Evolutionary conservation across 2,113 vertebrate genomes (phyloP), one percentile per base, ranked within the genome.

Genomic region (Motacilla tschutschensis): DNA sequence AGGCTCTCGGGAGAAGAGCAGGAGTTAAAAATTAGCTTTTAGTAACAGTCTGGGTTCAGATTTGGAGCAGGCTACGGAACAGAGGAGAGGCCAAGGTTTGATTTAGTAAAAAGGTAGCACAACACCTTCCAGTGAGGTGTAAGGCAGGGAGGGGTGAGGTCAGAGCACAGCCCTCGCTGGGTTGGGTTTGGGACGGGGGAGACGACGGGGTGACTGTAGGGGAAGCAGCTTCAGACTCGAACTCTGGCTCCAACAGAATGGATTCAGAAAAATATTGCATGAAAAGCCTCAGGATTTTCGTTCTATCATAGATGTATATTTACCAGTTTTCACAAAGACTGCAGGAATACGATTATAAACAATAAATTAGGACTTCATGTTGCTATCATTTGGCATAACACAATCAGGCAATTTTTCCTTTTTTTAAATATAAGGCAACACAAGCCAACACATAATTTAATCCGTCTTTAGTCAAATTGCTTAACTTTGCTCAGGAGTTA

Each of bases 361-460:
- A 97, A 96, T 97, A 96, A 97, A 94, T 97, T 96, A 97, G 96
- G 95, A 96, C 90, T 96, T 96, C 94, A 94, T 92, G 95, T 96
- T 95, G 95, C 96, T 97, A 96, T 96, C 95, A 97, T 98, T 97
- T 97, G 97, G 97, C 95, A 94, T 97, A 96, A 97, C 96, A 96
- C 95, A 96, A 96, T 95, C 95, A 96, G 94, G 96, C 95, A 91
- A 94, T 93, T 94, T 93, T 95, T 95, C 89, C 86, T 58, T 94
- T 94, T 57, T 96, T 97, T 96, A 96, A 97, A 96, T 96, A 97
- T 97, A 97, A 97, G 97, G 97, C 97, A 97, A 96, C 96, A 95
- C 95, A 94, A 96, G 97, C 97, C 97, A 96, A 97, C 94, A 96
- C 94, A 95, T 96, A 95, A 96, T 94, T 96, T 95, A 96, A 94